Base-by-base conservation (phyloP, 1,140 invertebrate species). In the Hestina assimilis region DNA sequence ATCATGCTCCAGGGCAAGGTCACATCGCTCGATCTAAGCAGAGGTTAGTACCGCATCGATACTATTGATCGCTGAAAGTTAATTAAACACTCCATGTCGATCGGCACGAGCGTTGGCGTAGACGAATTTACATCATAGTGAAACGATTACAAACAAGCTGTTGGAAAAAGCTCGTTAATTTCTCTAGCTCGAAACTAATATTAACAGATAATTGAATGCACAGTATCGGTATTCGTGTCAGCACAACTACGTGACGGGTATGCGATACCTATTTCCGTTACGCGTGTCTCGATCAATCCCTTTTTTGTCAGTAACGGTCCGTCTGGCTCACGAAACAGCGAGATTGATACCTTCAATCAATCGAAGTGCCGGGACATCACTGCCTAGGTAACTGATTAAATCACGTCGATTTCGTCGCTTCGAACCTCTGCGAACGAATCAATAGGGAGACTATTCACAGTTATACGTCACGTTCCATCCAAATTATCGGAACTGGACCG, bases 1-100 rank as follows among this genome's bases (percentile, higher is more conserved):
- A 95, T 99, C 56, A 76, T 95, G 31, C 90, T 99, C 14, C 94
- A 96, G 77, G 97, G 96, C 33, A 97, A 97, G 92, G 94, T 99
- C 31, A 99, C 98, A 4, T 99, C 98, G 5, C 90, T 99, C 52
- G 96, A 97, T 89, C 89, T 99, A 46, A 96, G 96, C 45, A 93
- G 94, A 90, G 97, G 96, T 97, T 87, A 90, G 81, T 89, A 59
- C 43, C 50, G 54, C 35, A 58, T 46, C 31, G 35, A 59, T 17
- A 21, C 17, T 53, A 46, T 47, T 41, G 52, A 58, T 55, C 35
- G 23, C 29, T 43, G 23, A 46, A 19, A 58, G 47, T 58, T 63
- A 66, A 72, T 72, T 63, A 64, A 69, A 63, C 29, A 31, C 50
- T 28, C 23, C 31, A 9, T 29, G 24, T 31, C n/a, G n/a, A n/a